Evolutionary conservation across 2,888 invertebrate genomes (phyloP), one percentile per base, ranked within the genome.

Genomic region (Cephonodes hylas): DNA sequence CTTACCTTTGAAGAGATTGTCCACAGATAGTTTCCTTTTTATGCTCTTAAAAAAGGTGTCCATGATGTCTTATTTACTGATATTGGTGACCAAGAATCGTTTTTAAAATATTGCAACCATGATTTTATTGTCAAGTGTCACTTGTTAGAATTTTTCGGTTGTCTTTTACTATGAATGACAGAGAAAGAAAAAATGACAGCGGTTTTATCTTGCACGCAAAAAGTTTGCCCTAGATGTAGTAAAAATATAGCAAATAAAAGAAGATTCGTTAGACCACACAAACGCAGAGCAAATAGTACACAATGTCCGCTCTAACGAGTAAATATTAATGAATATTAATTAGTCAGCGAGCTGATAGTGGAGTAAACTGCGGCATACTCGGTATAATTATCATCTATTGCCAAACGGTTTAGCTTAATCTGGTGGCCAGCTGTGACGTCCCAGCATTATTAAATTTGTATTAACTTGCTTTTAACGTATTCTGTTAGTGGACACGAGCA

Each of bases 41-140:
- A 88, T 66, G 64, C 73, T 83, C 48, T 78, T 79, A 18, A 88
- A 74, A 61, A 88, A 77, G 6, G 77, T 76, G 10, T 87, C 88
- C 88, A 88, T 88, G 66, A 61, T 71, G 60, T 5, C 18, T 61
- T 58, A 22, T 60, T 53, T 25, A 25, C 13, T 23, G 8, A 0
- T 44, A 7, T 42, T 44, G 10, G 10, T 15, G 13, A 8, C 3
- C 15, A 3, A 13, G n/a, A n/a, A 38, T 15, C 8, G 22, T 2
- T 58, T 25, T 25, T 58, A 58, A 7, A 53, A 53, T 31, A 18
- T 31, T 7, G 27, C 53, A 27, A 53, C 27, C 53, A 53, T 53
- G 31, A 10, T 53, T 53, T 15, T 53, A 53, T 31, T 31, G 53
- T 31, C 31, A 53, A 18, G 18, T 31, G 53, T 20, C 53, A 53